Evolutionary conservation across 2,888 invertebrate species (phyloP).

Genomic region (Epistrophella euchroma): DNA sequence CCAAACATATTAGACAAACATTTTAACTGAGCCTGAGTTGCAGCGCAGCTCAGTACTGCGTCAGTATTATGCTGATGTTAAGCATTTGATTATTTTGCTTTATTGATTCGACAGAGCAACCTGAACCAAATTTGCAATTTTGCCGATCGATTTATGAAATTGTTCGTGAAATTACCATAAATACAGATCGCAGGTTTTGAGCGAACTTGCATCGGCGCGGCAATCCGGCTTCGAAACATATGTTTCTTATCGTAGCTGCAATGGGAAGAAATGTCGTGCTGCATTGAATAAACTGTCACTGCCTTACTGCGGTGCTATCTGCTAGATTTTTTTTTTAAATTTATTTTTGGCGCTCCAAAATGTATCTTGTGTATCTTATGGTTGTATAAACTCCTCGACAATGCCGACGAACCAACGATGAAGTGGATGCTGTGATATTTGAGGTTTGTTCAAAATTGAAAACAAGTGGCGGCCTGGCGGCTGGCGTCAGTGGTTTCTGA

Average conservation of each 20-base stretch:
- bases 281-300: constrained; percentile 16
- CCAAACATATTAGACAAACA: neutral
- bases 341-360: constrained; percentile 24
- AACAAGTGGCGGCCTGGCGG: constrained; percentile 36
- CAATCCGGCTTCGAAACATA: constrained; percentile 33
- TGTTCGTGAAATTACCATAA: constrained; percentile 80
- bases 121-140: constrained; percentile 76
- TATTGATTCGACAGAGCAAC: constrained; percentile 70
- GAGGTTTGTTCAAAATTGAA: constrained; percentile 16
- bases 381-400: constrained; percentile 7
- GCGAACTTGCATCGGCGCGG: constrained; percentile 10
- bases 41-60: neutral
- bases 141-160: constrained; percentile 79
- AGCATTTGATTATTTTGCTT: constrained; percentile 75
- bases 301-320: neutral
- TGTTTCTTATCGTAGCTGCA: neutral
- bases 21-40: neutral
- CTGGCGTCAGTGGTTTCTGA: constrained; percentile 54
- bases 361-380: constrained; percentile 24
- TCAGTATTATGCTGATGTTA: constrained; percentile 38
- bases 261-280: constrained; percentile 26
- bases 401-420: neutral
- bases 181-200: constrained; percentile 68
- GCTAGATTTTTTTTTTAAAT: constrained; percentile 6
- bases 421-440: neutral